phyloP scores from a whole-genome alignment of 2,113 vertebrate genomes.

The Climacteris rufus region DNA sequence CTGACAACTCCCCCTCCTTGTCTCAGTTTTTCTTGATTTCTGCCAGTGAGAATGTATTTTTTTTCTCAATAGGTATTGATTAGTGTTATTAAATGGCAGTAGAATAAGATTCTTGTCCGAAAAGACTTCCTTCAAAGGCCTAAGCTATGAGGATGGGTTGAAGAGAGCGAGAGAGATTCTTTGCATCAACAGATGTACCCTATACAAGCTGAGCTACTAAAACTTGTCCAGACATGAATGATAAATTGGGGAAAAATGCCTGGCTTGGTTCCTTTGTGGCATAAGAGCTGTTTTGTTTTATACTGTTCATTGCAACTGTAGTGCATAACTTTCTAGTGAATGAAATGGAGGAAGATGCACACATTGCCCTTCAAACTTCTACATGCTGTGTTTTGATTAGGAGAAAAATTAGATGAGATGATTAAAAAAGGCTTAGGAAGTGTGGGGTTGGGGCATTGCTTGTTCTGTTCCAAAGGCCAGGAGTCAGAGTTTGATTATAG shows the following conservation, averaged over 20 bases:
- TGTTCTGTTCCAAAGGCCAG: background rate
- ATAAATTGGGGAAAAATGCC: background rate
- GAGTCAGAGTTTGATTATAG: background rate
- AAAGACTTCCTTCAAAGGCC: constrained; percentile 3
- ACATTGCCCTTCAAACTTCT: background rate
- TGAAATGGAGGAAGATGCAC: background rate
- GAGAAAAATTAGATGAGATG: background rate
- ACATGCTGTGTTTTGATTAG: background rate
- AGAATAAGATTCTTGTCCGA: background rate
- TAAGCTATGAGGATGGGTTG: background rate
- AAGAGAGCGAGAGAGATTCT: background rate
- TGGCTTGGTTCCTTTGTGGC: constrained; percentile 4
- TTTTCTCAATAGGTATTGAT: background rate
- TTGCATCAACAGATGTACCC: background rate
- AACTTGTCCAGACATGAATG: background rate
- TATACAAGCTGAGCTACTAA: background rate
- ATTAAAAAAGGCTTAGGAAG: background rate
- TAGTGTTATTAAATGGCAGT: background rate
- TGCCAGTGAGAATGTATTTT: constrained; percentile 32
- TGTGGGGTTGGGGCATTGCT: background rate
- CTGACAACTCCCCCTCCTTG: background rate
- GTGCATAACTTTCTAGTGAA: background rate
- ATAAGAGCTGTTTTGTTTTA: background rate
- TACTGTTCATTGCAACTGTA: constrained; percentile 4
- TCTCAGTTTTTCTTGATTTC: constrained; percentile 42